These are phyloP conservation scores for Tragelaphus strepsiceros DNA, from an alignment of 2,113 vertebrate genomes.

Conservation along the genomic window DNA sequence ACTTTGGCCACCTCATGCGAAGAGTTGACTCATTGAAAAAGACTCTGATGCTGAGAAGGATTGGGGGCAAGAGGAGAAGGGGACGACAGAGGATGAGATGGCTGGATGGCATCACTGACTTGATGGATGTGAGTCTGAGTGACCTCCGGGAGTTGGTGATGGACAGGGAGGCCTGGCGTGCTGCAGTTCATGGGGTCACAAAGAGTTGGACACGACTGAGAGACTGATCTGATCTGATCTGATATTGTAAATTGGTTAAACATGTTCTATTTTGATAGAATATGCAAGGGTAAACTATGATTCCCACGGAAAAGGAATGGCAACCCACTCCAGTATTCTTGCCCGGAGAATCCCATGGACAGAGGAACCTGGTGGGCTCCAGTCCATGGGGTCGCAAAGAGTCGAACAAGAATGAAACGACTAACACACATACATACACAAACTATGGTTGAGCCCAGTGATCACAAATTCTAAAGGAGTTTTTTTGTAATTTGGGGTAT, in stretches of 20 bases:
- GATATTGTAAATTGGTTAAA: neutral
- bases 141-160: too few species aligned
- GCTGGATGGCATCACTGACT: too few species aligned
- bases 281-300: neutral
- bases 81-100: too few species aligned
- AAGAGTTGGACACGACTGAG: too few species aligned
- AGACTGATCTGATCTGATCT: too few species aligned
- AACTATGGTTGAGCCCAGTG: neutral
- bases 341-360: neutral
- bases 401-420: fast-evolving
- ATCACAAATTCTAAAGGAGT: neutral
- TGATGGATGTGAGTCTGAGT: too few species aligned
- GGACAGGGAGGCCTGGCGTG: too few species aligned
- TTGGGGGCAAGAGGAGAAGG: too few species aligned
- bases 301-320: neutral
- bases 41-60: too few species aligned
- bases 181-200: too few species aligned
- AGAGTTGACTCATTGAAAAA: too few species aligned
- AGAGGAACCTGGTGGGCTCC: neutral
- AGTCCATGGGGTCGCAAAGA: neutral
- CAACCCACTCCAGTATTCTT: neutral
- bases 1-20: too few species aligned
- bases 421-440: neutral
- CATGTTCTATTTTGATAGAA: neutral
- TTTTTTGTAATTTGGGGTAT: neutral